Conservation (phyloP, 1,140 invertebrate genomes). For the Pararge aegeria region DNA sequence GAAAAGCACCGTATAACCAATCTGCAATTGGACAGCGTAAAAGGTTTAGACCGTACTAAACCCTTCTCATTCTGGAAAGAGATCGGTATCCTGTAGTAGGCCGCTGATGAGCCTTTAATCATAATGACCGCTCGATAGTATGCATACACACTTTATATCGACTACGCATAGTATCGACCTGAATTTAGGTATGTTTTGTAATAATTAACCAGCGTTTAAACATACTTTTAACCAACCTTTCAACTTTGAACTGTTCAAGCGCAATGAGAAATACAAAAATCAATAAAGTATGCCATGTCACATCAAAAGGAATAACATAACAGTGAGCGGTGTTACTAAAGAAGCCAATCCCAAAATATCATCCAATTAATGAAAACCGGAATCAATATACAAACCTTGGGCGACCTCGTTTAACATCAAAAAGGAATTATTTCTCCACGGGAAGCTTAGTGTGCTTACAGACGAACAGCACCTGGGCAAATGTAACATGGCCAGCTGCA, state of each 20-base stretch:
- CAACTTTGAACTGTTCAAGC: neutral
- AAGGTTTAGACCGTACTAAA: too few relatives aligned
- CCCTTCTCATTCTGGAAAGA: too few relatives aligned
- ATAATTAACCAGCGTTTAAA: too few relatives aligned
- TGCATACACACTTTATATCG: too few relatives aligned
- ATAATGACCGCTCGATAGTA: too few relatives aligned
- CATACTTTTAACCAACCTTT: neutral
- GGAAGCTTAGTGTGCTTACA: constrained; percentile 12
- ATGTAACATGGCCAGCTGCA: too few relatives aligned
- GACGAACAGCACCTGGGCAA: constrained; percentile 14
- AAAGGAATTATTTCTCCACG: constrained; percentile 36
- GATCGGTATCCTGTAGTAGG: too few relatives aligned
- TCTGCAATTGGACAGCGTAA: too few relatives aligned
- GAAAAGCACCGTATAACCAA: too few relatives aligned
- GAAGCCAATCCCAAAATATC: constrained; percentile 7
- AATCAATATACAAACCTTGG: constrained; percentile 14
- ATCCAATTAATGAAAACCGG: constrained; percentile 10
- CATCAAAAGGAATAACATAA: constrained; percentile 2
- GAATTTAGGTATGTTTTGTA: too few relatives aligned
- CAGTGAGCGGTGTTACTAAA: neutral
- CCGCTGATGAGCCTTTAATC: too few relatives aligned
- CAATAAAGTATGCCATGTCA: neutral
- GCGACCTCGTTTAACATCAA: constrained; percentile 31
- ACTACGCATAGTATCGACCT: too few relatives aligned
- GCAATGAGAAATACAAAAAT: neutral